A percentile compares a stretch with the other conserved stretches of the same genome.
phyloP scores from a whole-genome alignment of 2,888 invertebrate species.

The Ctenicera cuprea region DNA sequence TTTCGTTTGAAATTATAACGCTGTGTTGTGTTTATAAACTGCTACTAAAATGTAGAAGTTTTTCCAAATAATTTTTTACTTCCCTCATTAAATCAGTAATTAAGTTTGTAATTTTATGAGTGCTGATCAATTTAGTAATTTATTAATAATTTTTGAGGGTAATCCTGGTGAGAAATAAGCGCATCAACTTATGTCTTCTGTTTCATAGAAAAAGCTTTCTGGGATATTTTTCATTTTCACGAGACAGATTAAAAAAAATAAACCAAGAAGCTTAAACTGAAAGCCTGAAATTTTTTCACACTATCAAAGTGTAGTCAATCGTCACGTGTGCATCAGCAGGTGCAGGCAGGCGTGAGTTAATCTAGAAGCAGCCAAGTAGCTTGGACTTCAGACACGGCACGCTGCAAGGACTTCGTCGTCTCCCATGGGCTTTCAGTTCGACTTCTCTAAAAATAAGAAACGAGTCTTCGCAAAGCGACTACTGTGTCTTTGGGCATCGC shows the following conservation, averaged over 20 bases:
- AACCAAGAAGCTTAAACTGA: too few species aligned
- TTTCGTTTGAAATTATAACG: background rate
- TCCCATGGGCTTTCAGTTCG: constrained; percentile 46
- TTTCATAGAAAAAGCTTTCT: background rate
- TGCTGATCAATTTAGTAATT: too few species aligned
- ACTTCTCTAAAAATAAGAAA: constrained; percentile 51
- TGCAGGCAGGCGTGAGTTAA: constrained; percentile 31
- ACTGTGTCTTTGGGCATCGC: constrained; percentile 42
- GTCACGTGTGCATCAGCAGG: constrained; percentile 30
- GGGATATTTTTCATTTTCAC: too few species aligned
- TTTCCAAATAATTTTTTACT: too few species aligned
- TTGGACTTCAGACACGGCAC: constrained; percentile 28
- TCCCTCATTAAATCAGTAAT: too few species aligned
- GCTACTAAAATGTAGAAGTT: too few species aligned
- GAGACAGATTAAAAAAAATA: too few species aligned
- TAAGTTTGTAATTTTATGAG: too few species aligned
- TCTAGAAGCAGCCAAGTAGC: constrained; percentile 26
- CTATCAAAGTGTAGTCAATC: constrained; percentile 17
- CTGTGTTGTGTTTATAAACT: too few species aligned
- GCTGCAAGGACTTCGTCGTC: constrained; percentile 36
- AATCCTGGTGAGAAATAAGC: too few species aligned
- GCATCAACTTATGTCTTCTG: too few species aligned
- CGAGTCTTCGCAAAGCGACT: constrained; percentile 52
- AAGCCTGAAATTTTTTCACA: background rate
- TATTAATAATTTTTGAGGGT: too few species aligned